phyloP scores from a whole-genome alignment of 2,113 vertebrate species.

The Pachycephala philippinensis region DNA sequence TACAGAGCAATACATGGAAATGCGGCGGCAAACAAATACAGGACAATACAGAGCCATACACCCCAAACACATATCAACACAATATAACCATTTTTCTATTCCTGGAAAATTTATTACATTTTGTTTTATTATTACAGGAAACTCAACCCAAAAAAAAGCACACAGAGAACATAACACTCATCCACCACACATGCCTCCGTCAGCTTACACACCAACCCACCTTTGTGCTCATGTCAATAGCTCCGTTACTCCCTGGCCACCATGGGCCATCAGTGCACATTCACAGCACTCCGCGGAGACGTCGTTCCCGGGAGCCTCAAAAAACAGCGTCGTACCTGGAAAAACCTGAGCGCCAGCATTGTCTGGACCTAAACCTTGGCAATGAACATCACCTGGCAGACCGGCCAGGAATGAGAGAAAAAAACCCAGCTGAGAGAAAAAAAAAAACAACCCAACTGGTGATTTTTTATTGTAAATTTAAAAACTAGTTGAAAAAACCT shows the following conservation, averaged over 20 bases:
- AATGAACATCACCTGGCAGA: background rate
- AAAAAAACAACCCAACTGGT: background rate
- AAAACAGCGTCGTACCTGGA: background rate
- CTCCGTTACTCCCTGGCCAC: background rate
- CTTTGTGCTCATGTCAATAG: background rate
- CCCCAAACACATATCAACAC: background rate
- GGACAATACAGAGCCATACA: background rate
- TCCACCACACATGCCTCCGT: background rate
- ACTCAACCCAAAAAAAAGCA: background rate
- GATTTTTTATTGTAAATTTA: background rate
- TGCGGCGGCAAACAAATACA: background rate
- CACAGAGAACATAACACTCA: background rate
- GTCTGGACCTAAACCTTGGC: background rate
- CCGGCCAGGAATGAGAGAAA: accelerated
- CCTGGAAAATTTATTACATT: background rate
- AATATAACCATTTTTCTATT: background rate
- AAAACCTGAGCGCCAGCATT: background rate
- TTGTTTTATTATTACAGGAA: background rate
- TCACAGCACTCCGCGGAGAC: background rate
- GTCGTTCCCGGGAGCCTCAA: background rate
- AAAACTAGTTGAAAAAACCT: background rate
- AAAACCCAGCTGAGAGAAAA: background rate
- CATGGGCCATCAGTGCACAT: background rate
- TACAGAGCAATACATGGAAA: background rate
- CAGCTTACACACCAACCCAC: background rate